A percentile compares a stretch with the other conserved stretches of the same genome.
Evolutionary conservation across 2,113 vertebrate species (phyloP).

Genomic region (Trichomycterus rosablanca): DNA sequence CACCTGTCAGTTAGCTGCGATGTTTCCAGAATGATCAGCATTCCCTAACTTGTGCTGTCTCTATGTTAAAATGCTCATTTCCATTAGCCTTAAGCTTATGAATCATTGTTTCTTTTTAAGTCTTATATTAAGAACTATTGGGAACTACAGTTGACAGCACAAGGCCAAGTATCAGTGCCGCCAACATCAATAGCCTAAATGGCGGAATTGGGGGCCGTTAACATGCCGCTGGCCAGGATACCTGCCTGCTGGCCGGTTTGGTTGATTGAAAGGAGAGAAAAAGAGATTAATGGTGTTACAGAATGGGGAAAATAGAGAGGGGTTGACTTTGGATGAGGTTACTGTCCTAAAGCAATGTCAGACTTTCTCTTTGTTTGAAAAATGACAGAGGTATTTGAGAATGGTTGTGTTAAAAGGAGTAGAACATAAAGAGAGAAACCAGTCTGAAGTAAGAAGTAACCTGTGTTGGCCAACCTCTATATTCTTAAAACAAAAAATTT

Average conservation of each 20-base stretch:
- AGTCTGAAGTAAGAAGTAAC: too few species aligned
- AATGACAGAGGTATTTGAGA: slow-evolving; percentile 28
- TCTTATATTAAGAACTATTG: too few species aligned
- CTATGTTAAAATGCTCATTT: background rate
- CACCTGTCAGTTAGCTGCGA: background rate
- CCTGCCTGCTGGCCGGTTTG: background rate
- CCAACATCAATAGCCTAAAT: slow-evolving; percentile 1
- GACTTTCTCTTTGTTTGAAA: slow-evolving; percentile 16
- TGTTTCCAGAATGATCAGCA: background rate
- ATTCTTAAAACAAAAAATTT: too few species aligned
- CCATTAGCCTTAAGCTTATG: background rate
- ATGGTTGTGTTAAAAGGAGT: too few species aligned
- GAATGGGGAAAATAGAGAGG: background rate
- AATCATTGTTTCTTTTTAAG: background rate
- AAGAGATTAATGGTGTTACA: background rate
- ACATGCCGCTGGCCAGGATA: slow-evolving; percentile 11
- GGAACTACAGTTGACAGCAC: background rate
- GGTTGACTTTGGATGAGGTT: slow-evolving; percentile 23
- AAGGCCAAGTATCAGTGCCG: too few species aligned
- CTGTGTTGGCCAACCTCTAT: too few species aligned
- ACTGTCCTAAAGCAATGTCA: slow-evolving; percentile 27
- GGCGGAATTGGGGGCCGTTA: background rate
- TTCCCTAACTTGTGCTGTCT: background rate
- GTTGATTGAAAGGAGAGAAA: background rate
- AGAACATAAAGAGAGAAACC: too few species aligned